A percentile compares a stretch with the other conserved stretches of the same genome.
These are phyloP conservation scores for Nannoperca australis DNA, from an alignment of 2,797 vertebrate species.

Conservation along the genomic window DNA sequence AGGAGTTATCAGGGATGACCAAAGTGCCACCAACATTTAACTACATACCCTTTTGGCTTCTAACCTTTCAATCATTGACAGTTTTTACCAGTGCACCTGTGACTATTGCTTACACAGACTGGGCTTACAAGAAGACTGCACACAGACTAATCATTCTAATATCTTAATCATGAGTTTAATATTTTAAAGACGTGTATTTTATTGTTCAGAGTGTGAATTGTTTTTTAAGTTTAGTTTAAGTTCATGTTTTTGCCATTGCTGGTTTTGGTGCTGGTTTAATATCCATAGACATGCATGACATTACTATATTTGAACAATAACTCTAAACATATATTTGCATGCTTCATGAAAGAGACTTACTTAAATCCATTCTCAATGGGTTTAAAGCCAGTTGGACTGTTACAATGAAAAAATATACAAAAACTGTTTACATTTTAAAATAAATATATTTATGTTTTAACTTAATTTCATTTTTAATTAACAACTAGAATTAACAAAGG, in stretches of 20 bases:
- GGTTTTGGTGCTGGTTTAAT: neutral
- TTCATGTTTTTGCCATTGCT: neutral
- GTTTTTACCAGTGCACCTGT: neutral
- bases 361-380: neutral
- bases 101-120: neutral
- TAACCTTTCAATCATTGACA: neutral
- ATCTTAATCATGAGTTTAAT: neutral
- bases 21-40: neutral
- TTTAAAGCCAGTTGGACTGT: neutral
- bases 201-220: neutral
- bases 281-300: neutral
- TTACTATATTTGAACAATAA: neutral
- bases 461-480: slow-evolving; percentile 8
- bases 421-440: neutral
- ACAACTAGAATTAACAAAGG: slow-evolving; percentile 5
- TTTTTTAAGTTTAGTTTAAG: neutral
- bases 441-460: slow-evolving; percentile 1
- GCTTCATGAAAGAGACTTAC: neutral
- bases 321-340: neutral
- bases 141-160: neutral
- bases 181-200: neutral
- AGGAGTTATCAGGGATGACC: neutral
- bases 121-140: neutral
- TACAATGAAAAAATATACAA: neutral
- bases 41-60: neutral